These are phyloP conservation scores for Drosophila subpulchrella DNA, from an alignment of 1,140 invertebrate species.

Conservation along the genomic window DNA sequence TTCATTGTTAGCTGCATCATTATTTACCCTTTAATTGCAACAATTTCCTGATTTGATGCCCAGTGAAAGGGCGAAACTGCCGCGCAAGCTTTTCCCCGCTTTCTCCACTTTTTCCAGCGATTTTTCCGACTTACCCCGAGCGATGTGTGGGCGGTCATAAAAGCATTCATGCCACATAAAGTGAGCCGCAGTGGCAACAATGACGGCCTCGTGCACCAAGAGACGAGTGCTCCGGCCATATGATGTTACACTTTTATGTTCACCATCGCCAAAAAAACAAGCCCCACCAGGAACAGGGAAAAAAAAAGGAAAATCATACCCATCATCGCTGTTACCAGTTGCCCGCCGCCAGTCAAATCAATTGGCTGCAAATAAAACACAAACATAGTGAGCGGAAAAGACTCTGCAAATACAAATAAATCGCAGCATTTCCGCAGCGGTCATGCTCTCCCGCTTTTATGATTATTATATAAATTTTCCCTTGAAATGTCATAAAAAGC, in stretches of 20 bases:
- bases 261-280: slow-evolving; percentile 53
- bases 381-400: slow-evolving; percentile 42
- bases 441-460: slow-evolving; percentile 76
- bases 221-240: slow-evolving; percentile 30
- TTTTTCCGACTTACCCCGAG: background rate
- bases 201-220: slow-evolving; percentile 38
- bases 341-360: slow-evolving; percentile 67
- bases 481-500: slow-evolving; percentile 68
- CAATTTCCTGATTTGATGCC: slow-evolving; percentile 68
- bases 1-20: slow-evolving; percentile 61
- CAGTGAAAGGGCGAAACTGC: slow-evolving; percentile 1
- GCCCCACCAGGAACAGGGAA: slow-evolving; percentile 16
- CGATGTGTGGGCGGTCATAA: slow-evolving; percentile 47
- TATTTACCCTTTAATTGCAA: slow-evolving; percentile 76
- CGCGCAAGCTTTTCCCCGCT: slow-evolving; percentile 13
- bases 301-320: slow-evolving; percentile 17
- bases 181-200: slow-evolving; percentile 50
- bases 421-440: slow-evolving; percentile 76
- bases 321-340: slow-evolving; percentile 21
- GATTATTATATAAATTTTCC: slow-evolving; percentile 79
- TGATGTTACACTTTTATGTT: slow-evolving; percentile 72
- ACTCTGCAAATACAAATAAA: slow-evolving; percentile 78
- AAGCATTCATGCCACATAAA: slow-evolving; percentile 63
- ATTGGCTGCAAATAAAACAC: slow-evolving; percentile 74
- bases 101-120: slow-evolving; percentile 5